Evolutionary conservation across 1,140 invertebrate genomes (phyloP).

Genomic region (Tetramorium alpestre): DNA sequence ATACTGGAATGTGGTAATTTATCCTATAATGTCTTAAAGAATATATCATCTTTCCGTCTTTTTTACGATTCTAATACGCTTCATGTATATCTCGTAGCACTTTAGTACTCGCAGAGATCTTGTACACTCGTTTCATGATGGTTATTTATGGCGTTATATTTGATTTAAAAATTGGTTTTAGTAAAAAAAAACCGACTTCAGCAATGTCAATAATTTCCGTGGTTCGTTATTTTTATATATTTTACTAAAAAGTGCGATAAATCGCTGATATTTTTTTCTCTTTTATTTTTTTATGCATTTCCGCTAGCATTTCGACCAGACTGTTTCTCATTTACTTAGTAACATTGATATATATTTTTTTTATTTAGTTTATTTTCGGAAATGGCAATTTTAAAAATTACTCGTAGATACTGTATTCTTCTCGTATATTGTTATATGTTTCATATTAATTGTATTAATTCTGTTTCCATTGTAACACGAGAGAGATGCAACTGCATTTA

Average conservation of each 20-base stretch:
- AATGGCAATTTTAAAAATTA: constrained; percentile 19
- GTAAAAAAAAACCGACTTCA: background rate
- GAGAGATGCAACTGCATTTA: background rate
- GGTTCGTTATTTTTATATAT: constrained; percentile 2
- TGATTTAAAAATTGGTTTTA: constrained; percentile 22
- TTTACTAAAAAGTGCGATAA: background rate
- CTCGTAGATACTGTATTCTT: background rate
- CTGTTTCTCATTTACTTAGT: constrained; percentile 6
- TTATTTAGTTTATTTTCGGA: background rate
- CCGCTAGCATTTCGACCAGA: background rate
- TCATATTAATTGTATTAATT: background rate
- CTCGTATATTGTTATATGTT: background rate
- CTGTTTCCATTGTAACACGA: background rate
- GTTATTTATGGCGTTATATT: background rate
- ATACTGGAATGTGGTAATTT: constrained; percentile 58
- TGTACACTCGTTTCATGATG: background rate
- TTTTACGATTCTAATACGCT: background rate
- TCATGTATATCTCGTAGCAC: background rate
- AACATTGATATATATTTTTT: background rate
- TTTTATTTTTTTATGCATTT: background rate
- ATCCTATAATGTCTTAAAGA: constrained; percentile 37
- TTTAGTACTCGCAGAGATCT: background rate
- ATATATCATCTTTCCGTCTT: constrained; percentile 20
- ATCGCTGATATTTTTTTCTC: background rate
- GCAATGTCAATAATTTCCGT: background rate